A percentile compares a stretch with the other conserved stretches of the same genome.
phyloP scores from a whole-genome alignment of 2,113 vertebrate species.

The Nannospalax galili region DNA sequence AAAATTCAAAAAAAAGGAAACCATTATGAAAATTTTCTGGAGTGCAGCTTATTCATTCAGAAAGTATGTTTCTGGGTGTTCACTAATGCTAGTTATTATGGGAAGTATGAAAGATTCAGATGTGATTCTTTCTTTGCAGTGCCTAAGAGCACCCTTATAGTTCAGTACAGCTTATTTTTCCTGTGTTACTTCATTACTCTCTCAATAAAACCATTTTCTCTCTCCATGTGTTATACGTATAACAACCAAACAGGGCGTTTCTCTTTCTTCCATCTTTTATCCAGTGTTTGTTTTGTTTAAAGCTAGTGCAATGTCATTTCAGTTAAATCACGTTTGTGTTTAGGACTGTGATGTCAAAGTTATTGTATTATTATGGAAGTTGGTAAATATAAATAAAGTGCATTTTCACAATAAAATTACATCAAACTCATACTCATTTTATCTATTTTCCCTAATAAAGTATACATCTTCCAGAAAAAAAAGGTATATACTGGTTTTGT shows the following conservation, averaged over 20 bases:
- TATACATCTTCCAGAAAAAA: not conserved
- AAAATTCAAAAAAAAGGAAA: too few species aligned
- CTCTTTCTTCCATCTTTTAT: slow-evolving; percentile 41
- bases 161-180: not conserved
- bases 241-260: not conserved
- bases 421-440: slow-evolving; percentile 42
- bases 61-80: not conserved
- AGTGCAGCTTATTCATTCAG: not conserved
- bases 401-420: slow-evolving; percentile 56
- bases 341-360: slow-evolving; percentile 30
- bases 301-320: not conserved
- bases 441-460: slow-evolving; percentile 25
- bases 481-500: not conserved
- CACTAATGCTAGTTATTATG: not conserved
- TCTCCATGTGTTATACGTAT: not conserved
- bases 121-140: not conserved
- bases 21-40: not conserved
- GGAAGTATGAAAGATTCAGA: not conserved
- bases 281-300: slow-evolving; percentile 56
- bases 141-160: not conserved
- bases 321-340: slow-evolving; percentile 44
- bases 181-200: slow-evolving; percentile 47
- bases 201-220: slow-evolving; percentile 35
- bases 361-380: slow-evolving; percentile 38
- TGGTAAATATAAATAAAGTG: slow-evolving; percentile 47